A percentile compares a stretch with the other conserved stretches of the same genome.
Conservation (phyloP, 1,140 invertebrate species). For the Cydia pomonella region DNA sequence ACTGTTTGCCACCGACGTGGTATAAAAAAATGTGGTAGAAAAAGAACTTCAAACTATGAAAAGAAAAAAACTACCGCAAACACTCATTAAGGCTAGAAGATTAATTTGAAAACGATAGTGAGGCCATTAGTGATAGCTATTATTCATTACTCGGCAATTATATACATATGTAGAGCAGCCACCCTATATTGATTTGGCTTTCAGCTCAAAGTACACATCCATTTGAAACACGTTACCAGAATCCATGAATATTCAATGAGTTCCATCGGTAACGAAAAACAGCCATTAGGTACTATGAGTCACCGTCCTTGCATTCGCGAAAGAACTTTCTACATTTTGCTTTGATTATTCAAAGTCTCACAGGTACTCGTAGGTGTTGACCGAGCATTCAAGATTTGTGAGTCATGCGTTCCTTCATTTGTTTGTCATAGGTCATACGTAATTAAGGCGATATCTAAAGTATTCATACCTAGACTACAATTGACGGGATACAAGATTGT, state of each 20-base stretch:
- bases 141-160: slow-evolving; percentile 36
- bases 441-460: slow-evolving; percentile 1
- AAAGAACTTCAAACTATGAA: too few species aligned
- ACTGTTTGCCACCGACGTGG: too few species aligned
- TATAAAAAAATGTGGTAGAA: too few species aligned
- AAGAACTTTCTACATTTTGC: slow-evolving; percentile 17
- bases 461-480: background rate
- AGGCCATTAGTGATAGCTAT: slow-evolving; percentile 37
- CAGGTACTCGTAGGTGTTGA: background rate
- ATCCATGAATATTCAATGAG: slow-evolving; percentile 31
- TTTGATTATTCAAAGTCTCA: slow-evolving; percentile 2
- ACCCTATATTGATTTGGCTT: slow-evolving; percentile 40
- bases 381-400: slow-evolving; percentile 4
- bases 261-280: slow-evolving; percentile 23
- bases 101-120: slow-evolving; percentile 23
- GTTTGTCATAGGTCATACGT: slow-evolving; percentile 4
- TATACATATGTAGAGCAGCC: slow-evolving; percentile 9
- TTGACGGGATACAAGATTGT: background rate
- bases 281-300: slow-evolving; percentile 1
- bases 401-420: slow-evolving; percentile 1
- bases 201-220: slow-evolving; percentile 40
- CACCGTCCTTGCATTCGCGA: slow-evolving; percentile 24
- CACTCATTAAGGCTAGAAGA: background rate
- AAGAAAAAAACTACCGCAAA: background rate
- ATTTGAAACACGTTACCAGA: slow-evolving; percentile 35